Conservation (phyloP, 2,113 vertebrate species). For the Oryctolagus cuniculus region DNA sequence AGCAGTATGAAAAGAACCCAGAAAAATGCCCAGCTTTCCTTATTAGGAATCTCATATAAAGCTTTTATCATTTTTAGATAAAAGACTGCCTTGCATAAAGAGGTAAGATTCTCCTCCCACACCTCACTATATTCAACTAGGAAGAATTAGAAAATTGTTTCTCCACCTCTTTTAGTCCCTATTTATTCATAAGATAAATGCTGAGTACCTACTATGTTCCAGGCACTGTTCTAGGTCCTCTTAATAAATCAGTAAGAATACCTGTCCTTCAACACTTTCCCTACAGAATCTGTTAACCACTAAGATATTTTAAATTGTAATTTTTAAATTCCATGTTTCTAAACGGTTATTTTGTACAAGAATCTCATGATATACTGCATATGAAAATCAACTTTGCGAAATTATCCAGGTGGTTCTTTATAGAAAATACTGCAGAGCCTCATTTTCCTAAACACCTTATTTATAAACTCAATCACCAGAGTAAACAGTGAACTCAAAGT, state of each 20-base stretch:
- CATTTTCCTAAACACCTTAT: not conserved
- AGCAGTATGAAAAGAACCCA: not conserved
- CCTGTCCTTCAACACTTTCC: not conserved
- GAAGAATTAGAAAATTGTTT: conserved; percentile 51
- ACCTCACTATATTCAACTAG: not conserved
- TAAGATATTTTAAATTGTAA: not conserved
- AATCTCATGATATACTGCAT: not conserved
- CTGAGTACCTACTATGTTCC: not conserved
- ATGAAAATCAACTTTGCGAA: conserved; percentile 39
- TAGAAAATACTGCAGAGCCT: not conserved
- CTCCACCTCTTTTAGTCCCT: not conserved
- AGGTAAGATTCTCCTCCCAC: not conserved
- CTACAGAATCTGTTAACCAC: not conserved
- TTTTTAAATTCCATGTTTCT: conserved; percentile 42
- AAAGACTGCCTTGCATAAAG: not conserved
- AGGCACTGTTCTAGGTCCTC: not conserved
- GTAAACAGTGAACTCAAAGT: not conserved
- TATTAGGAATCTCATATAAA: not conserved
- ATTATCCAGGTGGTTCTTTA: not conserved
- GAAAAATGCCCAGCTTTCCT: conserved; percentile 8
- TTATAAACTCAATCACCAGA: not conserved
- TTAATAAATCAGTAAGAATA: not conserved
- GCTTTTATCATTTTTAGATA: not conserved
- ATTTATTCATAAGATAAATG: not conserved
- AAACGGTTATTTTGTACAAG: not conserved